Evolutionary conservation across 2,113 vertebrate species (phyloP).

Genomic region (Ondatra zibethicus): DNA sequence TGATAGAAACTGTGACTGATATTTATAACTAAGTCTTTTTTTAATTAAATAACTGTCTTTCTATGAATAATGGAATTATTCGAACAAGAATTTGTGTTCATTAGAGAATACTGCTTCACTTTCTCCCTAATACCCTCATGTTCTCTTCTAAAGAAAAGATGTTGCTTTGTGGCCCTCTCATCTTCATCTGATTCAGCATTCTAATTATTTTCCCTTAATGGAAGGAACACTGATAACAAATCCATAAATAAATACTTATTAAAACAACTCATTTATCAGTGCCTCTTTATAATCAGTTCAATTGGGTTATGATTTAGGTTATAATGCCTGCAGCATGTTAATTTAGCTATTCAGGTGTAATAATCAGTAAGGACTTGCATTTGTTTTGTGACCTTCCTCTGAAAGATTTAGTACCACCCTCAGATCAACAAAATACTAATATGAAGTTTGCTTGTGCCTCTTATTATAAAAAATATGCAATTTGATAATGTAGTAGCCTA

Average conservation of each 20-base stretch:
- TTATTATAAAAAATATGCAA: neutral
- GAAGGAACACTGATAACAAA: slow-evolving; percentile 68
- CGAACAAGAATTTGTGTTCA: slow-evolving; percentile 66
- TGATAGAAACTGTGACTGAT: slow-evolving; percentile 35
- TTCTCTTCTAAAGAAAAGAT: slow-evolving; percentile 57
- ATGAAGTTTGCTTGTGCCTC: neutral
- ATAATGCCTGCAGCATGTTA: slow-evolving; percentile 39
- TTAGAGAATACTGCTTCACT: slow-evolving; percentile 54
- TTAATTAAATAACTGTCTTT: slow-evolving; percentile 53
- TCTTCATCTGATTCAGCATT: slow-evolving; percentile 58
- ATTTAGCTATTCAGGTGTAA: slow-evolving; percentile 61
- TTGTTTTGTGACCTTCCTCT: slow-evolving; percentile 73
- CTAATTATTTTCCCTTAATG: slow-evolving; percentile 76
- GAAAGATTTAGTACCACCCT: slow-evolving; percentile 43
- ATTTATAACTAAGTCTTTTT: slow-evolving; percentile 24
- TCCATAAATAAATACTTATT: slow-evolving; percentile 76
- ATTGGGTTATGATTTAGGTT: slow-evolving; percentile 69
- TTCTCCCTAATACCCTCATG: neutral
- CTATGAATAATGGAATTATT: slow-evolving; percentile 64
- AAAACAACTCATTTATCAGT: slow-evolving; percentile 68
- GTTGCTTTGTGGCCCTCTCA: neutral
- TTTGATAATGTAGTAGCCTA: neutral
- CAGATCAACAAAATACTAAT: slow-evolving; percentile 4
- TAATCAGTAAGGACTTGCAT: slow-evolving; percentile 58
- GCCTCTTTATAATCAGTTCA: slow-evolving; percentile 73